Base-by-base conservation (phyloP, 2,888 invertebrate genomes). In the Drosophila birchii region DNA sequence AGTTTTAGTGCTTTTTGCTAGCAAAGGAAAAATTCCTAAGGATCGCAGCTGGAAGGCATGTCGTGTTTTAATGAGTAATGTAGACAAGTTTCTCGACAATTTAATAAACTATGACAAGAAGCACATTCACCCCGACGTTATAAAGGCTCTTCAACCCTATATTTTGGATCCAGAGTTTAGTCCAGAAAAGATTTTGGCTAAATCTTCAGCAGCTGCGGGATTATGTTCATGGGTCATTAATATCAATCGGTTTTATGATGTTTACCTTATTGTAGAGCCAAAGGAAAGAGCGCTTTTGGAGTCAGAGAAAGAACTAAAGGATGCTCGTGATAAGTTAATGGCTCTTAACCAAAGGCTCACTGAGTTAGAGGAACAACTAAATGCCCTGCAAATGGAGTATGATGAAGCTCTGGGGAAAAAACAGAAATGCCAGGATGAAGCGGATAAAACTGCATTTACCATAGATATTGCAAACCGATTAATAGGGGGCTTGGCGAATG, bases 181-280 rank as follows among this genome's bases (percentile, higher is more conserved):
- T 79, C 95, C 97, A 0, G 97, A 97, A 43, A 95, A 96, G 78
- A 96, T 98, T 87, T 92, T 95, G 80, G 94, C 95, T 0, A 98
- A 98, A 93, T 98, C 98, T 0, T 94, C 95, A 38, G 98, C 98
- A 18, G 98, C 98, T 23, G 97, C 98, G 59, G 97, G 98, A 29
- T 93, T 99, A 11, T 98, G 98, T 90, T 95, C 98, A 2, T 99
- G 98, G 98, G 98, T 97, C 3, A 96, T 97, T 79, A 98, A 98
- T 92, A 98, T 98, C 78, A 89, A 96, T 90, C 96, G 94, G 84
- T 98, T 97, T 93, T 96, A 97, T 93, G 96, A 97, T 61, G 97
- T 98, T 34, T 98, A 96, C 92, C 96, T 97, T 73, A 96, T 97
- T 39, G 98, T 98, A 0, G 98, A 98, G 91, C 98, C 98, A 23